Evolutionary conservation across 2,113 vertebrate genomes (phyloP), one percentile per base, ranked within the genome.

Genomic region (Periophthalmus modestus): DNA sequence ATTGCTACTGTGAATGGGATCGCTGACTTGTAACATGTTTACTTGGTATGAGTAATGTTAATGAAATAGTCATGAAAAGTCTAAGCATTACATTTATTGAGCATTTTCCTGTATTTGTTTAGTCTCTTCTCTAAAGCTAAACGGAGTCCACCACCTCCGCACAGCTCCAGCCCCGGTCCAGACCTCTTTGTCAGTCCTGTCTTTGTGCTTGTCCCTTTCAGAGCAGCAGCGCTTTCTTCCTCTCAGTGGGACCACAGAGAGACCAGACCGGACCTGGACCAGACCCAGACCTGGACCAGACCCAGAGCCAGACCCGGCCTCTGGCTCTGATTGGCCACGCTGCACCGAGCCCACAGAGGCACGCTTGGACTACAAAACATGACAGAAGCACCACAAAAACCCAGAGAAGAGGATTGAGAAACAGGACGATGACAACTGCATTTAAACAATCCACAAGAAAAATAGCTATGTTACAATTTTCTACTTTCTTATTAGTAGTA

Each of bases 231-330:
- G 82, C 86, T 69, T 88, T 91, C 82, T 89, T 78, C 74, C 74
- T 80, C 91, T 80, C 89, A 87, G 89, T 85, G 73, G 88, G 89
- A 91, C 91, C 91, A 92, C 91, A 89, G 91, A 72, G 82, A 90
- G 88, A 75, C 58, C 74, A 74, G 57, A 15, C 23, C 15, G 75
- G 73, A 59, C 18, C 52, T n/a, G 18, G 19, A n/a, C 52, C 15
- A 63, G 78, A 72, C 87, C 89, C 88, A 90, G 88, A 80, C 84
- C 72, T 2, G 68, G 88, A 87, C 87, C 84, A 43, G 39, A 43
- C 6, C 39, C 18, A 63, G 77, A 72, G 88, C 88, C 88, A 91
- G 88, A 80, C 85, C 72, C 6, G 69, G 88, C 88, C 87, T 87
- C 85, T 84, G 85, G 88, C 88, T 84, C 83, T 90, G 88, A 92